Base-by-base conservation (phyloP, 2,113 vertebrate genomes). In the Vombatus ursinus region DNA sequence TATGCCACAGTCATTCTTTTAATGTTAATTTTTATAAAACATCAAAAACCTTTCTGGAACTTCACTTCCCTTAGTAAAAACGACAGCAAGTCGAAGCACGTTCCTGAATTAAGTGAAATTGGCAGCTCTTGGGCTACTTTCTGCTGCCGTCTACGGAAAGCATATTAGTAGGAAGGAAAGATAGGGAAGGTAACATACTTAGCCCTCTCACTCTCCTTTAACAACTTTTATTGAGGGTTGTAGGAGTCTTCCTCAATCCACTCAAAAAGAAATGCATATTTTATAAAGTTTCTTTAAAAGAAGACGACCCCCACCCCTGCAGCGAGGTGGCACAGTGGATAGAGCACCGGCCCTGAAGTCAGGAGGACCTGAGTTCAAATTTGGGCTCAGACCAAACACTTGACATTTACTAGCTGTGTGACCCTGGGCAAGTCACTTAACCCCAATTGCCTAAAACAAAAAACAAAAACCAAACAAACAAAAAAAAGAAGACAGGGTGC, bases 241-340 rank as follows among this genome's bases (percentile, higher is more conserved):
- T 22, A 9, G 57, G 51, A 92, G 94, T 96, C 91, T 50, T 90
- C 77, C 93, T 94, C 52, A 47, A 95, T 10, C n/a, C 68, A 93
- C 24, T 91, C 53, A 94, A 96, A 68, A 37, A 37, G 16, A 98
- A 93, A 61, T 49, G 93, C 95, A 77, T 37, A 93, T 47, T 90
- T 53, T 89, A 19, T 9, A 52, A 91, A 91, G 16, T 52, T 50
- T 93, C 28, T 94, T 68, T 53, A 52, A 54, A 94, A 31, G 61
- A 91, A n/a, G 52, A 26, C n/a, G n/a, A n/a, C n/a, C n/a, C n/a
- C n/a, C n/a, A n/a, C n/a, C n/a, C n/a, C n/a, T n/a, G n/a, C n/a
- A n/a, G n/a, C n/a, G n/a, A n/a, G n/a, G n/a, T n/a, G n/a, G n/a
- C n/a, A n/a, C n/a, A n/a, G n/a, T n/a, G n/a, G n/a, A n/a, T n/a